These are phyloP conservation scores for Drosophila villosipedis DNA, from an alignment of 2,888 invertebrate species.

Conservation along the genomic window DNA sequence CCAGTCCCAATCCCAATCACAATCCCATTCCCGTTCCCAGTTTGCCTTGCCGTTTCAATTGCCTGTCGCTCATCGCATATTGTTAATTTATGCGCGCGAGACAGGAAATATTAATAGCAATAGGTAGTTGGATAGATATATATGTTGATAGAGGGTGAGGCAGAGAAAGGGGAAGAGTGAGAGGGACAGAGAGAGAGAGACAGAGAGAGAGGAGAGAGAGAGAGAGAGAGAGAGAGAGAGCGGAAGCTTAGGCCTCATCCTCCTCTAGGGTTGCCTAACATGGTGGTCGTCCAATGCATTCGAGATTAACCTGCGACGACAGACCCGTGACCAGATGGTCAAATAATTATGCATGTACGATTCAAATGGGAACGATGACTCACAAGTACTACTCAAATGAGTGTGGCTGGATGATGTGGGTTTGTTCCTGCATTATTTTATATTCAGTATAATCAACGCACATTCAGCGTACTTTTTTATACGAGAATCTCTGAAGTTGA, in stretches of 20 bases:
- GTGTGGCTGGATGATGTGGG: neutral
- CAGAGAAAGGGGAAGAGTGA: slow-evolving; percentile 7
- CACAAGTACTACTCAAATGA: slow-evolving; percentile 28
- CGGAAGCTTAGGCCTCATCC: slow-evolving; percentile 52
- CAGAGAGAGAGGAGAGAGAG: neutral
- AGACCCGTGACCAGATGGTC: slow-evolving; percentile 31
- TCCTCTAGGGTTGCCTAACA: slow-evolving; percentile 20
- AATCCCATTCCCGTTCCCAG: neutral
- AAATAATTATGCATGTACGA: slow-evolving; percentile 14
- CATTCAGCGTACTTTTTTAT: neutral
- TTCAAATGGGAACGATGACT: slow-evolving; percentile 36
- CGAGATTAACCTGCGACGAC: slow-evolving; percentile 39
- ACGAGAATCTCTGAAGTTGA: slow-evolving; percentile 3
- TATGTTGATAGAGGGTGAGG: slow-evolving; percentile 38
- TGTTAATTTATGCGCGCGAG: slow-evolving; percentile 77
- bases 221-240: slow-evolving; percentile 17
- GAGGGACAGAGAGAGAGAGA: slow-evolving; percentile 1
- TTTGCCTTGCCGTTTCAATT: slow-evolving; percentile 15
- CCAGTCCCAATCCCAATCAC: neutral
- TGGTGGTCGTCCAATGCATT: slow-evolving; percentile 46
- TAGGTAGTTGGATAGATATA: slow-evolving; percentile 32
- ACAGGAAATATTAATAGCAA: slow-evolving; percentile 77
- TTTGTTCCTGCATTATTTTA: slow-evolving; percentile 17
- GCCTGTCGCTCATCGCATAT: slow-evolving; percentile 27
- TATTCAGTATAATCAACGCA: slow-evolving; percentile 18